Conservation (phyloP, 2,797 vertebrate genomes). For the Tragopan temminckii region DNA sequence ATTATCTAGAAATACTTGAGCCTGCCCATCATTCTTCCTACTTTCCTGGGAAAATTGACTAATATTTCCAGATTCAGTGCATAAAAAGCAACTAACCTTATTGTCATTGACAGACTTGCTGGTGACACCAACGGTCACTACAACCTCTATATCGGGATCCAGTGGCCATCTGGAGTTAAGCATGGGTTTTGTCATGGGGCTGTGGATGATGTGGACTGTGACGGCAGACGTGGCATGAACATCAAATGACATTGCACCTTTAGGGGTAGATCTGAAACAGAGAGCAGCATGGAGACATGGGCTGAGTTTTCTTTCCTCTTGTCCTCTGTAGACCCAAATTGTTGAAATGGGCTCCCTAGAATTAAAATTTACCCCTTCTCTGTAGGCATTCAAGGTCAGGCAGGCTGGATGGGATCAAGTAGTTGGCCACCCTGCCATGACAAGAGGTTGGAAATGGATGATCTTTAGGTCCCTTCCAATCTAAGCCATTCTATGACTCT, state of each 20-base stretch:
- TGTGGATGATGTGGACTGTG: slow-evolving; percentile 45
- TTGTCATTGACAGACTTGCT: slow-evolving; percentile 73
- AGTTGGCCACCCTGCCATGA: too few species aligned
- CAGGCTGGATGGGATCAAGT: too few species aligned
- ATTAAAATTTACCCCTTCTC: background rate
- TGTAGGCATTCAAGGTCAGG: too few species aligned
- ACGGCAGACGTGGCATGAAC: slow-evolving; percentile 70
- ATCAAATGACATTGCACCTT: slow-evolving; percentile 41
- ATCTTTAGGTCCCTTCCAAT: too few species aligned
- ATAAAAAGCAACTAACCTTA: slow-evolving; percentile 53
- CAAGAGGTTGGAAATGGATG: too few species aligned
- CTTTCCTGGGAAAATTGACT: fast-evolving
- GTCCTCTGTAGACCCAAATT: background rate
- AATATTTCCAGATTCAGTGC: fast-evolving
- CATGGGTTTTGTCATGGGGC: background rate
- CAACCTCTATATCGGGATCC: slow-evolving; percentile 33
- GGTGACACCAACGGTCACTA: slow-evolving; percentile 37
- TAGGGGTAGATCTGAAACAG: slow-evolving; percentile 67
- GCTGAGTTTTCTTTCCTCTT: background rate
- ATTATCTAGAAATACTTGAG: fast-evolving
- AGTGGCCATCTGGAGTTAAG: slow-evolving; percentile 68
- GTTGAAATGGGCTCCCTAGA: background rate
- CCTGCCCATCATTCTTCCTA: background rate
- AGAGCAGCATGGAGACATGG: background rate
- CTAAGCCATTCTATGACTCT: too few species aligned